These are phyloP conservation scores for Coluber constrictor DNA, from an alignment of 2,797 vertebrate genomes.

Conservation along the genomic window DNA sequence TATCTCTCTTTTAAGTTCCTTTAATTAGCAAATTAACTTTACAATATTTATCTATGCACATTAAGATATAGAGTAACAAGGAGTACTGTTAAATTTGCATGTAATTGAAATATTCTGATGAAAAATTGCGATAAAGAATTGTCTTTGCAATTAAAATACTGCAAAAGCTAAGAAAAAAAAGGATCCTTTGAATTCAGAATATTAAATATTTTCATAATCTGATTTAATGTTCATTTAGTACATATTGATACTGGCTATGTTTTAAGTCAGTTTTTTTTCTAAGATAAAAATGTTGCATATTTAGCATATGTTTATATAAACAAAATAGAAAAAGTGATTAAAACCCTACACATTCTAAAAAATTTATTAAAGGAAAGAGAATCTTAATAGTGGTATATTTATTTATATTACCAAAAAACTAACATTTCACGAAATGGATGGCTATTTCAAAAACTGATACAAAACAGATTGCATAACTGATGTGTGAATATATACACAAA, in stretches of 20 bases:
- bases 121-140: slow-evolving; percentile 11
- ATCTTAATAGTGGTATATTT: slow-evolving; percentile 66
- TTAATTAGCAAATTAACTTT: not conserved
- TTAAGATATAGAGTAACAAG: not conserved
- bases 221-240: slow-evolving; percentile 48
- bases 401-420: slow-evolving; percentile 70
- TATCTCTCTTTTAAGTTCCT: not conserved
- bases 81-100: not conserved
- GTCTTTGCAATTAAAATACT: slow-evolving; percentile 46
- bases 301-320: slow-evolving; percentile 46
- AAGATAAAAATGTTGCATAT: slow-evolving; percentile 37
- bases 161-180: slow-evolving; percentile 47
- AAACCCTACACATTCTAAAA: slow-evolving; percentile 49
- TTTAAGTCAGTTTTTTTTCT: slow-evolving; percentile 28
- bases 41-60: not conserved
- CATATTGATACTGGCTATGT: slow-evolving; percentile 33
- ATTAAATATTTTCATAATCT: slow-evolving; percentile 39
- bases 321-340: slow-evolving; percentile 64
- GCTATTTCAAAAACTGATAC: slow-evolving; percentile 68
- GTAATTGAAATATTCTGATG: slow-evolving; percentile 18
- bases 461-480: slow-evolving; percentile 73
- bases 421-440: slow-evolving; percentile 64
- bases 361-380: slow-evolving; percentile 64
- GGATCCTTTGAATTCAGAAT: slow-evolving; percentile 46
- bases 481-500: slow-evolving; percentile 70